These are phyloP conservation scores for Dendrocincla fuliginosa DNA, from an alignment of 2,797 vertebrate species.

Conservation along the genomic window DNA sequence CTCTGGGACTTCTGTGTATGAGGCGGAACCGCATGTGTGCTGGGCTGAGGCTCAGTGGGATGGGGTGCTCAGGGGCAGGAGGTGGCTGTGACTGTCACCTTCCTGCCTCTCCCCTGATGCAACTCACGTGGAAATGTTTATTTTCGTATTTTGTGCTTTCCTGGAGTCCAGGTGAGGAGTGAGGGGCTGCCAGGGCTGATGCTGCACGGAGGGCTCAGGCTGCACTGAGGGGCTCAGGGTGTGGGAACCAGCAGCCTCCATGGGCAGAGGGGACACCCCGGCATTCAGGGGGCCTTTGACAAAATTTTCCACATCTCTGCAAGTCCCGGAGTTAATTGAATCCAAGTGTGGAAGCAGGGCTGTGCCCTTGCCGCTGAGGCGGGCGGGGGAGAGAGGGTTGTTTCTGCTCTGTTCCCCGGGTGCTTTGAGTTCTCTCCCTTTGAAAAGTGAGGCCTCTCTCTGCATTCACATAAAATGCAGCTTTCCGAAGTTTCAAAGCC, in stretches of 20 bases:
- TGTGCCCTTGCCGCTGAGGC: not conserved
- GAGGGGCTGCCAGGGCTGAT: not conserved
- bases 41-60: not conserved
- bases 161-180: not conserved
- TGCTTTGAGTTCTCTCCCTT: constrained; percentile 45
- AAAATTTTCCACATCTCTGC: not conserved
- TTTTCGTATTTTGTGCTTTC: not conserved
- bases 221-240: not conserved
- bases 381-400: not conserved
- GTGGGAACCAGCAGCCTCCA: rapidly evolving
- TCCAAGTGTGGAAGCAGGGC: constrained; percentile 13
- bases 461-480: constrained; percentile 27
- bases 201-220: rapidly evolving
- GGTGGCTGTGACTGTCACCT: not conserved
- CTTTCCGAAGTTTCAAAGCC: constrained; percentile 42
- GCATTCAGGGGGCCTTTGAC: not conserved
- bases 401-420: constrained; percentile 24
- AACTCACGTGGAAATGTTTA: not conserved
- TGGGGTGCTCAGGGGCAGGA: not conserved
- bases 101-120: rapidly evolving
- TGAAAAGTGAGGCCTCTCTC: constrained; percentile 42
- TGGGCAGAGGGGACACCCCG: not conserved
- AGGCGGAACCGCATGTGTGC: rapidly evolving
- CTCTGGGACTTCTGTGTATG: not conserved
- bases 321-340: not conserved